Evolutionary conservation across 1,140 invertebrate species (phyloP), one percentile per base, ranked within the genome.

Genomic region (Caenorhabditis brenneri): DNA sequence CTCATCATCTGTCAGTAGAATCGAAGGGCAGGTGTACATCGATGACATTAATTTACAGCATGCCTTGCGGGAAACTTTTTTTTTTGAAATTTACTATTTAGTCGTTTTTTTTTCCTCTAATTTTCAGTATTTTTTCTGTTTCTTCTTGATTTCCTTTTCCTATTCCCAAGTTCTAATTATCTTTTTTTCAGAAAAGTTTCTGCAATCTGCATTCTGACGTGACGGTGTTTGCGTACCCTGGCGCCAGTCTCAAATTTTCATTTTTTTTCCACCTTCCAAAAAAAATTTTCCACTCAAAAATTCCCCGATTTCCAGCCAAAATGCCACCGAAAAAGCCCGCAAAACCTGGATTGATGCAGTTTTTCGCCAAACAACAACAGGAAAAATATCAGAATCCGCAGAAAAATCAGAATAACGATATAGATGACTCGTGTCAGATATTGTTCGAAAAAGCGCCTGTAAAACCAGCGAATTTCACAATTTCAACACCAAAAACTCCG

Each of bases 321-420:
- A 74, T 74, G 65, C 65, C 65, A 24, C 65, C 65, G 1, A 74
- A 74, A 24, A 74, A 74, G 24, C 2, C 65, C 1, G 36, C 12
- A 31, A 74, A 74, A 74, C n/a, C 65, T 12, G 65, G 65, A 3
- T 74, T 74, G 27, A 12, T 39, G n/a, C 65, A 74, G 10, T 74
- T 74, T 42, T 74, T 74, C 65, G 65, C 65, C 7, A 74, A 74
- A 74, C 65, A 42, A 19, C 65, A 74, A 24, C 65, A 74, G 19
- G 65, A 74, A 74, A 74, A 74, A 19, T 74, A 74, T 74, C 36
- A 74, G 10, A 46, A 4, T 22, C 12, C 33, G 42, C 65, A 46
- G 15, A 42, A 22, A 10, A 42, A 3, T 42, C 12, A 46, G 29
- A 42, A 74, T 9, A 5, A 22, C n/a, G 15, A 9, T 16, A 24